These are phyloP conservation scores for Nasonia giraulti DNA, from an alignment of 1,140 invertebrate species.

Conservation along the genomic window DNA sequence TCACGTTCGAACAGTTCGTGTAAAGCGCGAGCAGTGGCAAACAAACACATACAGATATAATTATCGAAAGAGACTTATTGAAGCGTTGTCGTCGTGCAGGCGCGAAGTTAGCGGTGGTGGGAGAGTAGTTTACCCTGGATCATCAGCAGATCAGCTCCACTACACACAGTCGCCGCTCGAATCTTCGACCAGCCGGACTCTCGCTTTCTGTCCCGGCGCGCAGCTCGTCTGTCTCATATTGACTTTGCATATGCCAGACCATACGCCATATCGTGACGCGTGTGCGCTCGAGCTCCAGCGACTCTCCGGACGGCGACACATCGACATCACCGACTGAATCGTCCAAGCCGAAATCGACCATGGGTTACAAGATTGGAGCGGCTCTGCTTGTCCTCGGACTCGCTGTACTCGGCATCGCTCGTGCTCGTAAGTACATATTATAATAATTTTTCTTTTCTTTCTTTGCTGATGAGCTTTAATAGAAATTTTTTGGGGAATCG, in stretches of 20 bases:
- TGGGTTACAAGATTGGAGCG: conserved; percentile 30
- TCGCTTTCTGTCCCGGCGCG: neutral
- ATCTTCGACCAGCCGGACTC: conserved; percentile 32
- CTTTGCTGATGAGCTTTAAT: neutral
- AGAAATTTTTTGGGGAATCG: neutral
- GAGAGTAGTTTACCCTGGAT: conserved; percentile 46
- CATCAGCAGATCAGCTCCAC: conserved; percentile 10
- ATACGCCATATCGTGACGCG: neutral
- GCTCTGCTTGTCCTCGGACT: conserved; percentile 1
- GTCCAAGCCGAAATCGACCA: neutral
- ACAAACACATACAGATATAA: neutral
- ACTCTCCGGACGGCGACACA: neutral
- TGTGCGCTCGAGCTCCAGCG: neutral
- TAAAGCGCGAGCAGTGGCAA: neutral
- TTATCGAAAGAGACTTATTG: conserved; percentile 12
- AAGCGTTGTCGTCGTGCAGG: neutral
- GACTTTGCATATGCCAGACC: neutral
- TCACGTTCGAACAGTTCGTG: too few species aligned
- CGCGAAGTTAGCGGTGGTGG: conserved; percentile 14
- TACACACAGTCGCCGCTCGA: conserved; percentile 27
- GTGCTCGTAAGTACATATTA: conserved; percentile 36
- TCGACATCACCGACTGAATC: neutral
- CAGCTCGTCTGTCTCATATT: neutral
- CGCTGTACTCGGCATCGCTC: neutral
- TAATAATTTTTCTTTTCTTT: neutral